Evolutionary conservation across 2,797 vertebrate genomes (phyloP).

Genomic region (Hafferia zeledoni): DNA sequence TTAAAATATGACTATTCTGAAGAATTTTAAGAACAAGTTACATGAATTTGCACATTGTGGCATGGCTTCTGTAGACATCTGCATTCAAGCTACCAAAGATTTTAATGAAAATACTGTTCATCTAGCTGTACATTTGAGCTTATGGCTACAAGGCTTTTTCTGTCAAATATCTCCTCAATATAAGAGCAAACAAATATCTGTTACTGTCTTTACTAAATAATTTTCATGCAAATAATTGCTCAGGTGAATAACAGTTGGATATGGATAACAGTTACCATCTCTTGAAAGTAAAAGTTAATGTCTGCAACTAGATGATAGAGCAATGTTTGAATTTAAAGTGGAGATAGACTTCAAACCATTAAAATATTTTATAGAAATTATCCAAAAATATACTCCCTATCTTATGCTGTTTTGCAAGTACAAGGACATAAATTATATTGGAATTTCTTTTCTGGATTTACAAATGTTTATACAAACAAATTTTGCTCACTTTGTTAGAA

Average conservation of each 20-base stretch:
- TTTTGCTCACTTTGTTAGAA: neutral
- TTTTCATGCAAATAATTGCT: neutral
- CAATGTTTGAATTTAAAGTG: neutral
- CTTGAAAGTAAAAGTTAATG: neutral
- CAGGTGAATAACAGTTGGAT: neutral
- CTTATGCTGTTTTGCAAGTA: neutral
- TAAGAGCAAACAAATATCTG: neutral
- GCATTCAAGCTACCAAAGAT: neutral
- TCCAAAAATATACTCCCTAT: neutral
- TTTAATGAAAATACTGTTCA: neutral
- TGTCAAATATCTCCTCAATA: neutral
- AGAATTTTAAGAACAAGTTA: neutral
- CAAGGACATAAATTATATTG: neutral
- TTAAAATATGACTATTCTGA: neutral
- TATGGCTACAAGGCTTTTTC: neutral
- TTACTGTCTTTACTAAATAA: neutral
- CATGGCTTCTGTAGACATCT: neutral
- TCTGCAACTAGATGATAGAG: rapidly evolving
- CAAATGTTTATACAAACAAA: neutral
- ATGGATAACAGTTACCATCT: neutral
- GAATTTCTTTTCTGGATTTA: neutral
- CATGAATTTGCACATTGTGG: neutral
- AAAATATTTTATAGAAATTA: neutral
- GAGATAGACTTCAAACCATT: neutral
- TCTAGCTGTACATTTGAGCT: neutral